Conservation (phyloP, 2,797 vertebrate genomes). For the Paratrypauchen microcephalus region DNA sequence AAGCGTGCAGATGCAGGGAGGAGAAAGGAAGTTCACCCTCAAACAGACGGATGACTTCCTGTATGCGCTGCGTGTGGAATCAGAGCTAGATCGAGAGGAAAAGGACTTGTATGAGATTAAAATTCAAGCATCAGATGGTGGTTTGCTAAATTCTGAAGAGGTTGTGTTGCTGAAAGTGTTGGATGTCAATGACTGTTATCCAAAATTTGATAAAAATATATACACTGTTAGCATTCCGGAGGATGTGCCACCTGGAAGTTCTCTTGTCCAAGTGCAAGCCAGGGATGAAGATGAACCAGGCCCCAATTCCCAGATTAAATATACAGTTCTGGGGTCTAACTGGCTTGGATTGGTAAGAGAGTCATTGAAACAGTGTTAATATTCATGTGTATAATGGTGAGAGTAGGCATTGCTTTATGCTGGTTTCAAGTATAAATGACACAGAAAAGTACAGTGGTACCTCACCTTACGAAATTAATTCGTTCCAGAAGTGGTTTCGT, state of each 20-base stretch:
- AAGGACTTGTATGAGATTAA: slow-evolving; percentile 80
- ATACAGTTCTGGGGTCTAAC: slow-evolving; percentile 69
- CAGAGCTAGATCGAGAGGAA: slow-evolving; percentile 82
- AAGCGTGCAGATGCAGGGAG: slow-evolving; percentile 74
- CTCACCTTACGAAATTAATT: too few relatives aligned
- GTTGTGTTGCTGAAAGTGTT: slow-evolving; percentile 78
- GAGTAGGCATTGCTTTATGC: too few relatives aligned
- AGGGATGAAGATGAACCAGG: slow-evolving; percentile 81
- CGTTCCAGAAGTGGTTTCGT: too few relatives aligned
- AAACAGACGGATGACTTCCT: slow-evolving; percentile 76
- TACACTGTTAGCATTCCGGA: slow-evolving; percentile 79
- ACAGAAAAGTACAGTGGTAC: too few relatives aligned
- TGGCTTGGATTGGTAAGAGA: slow-evolving; percentile 57
- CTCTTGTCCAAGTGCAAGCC: slow-evolving; percentile 80
- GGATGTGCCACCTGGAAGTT: slow-evolving; percentile 79
- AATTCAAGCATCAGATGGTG: slow-evolving; percentile 81
- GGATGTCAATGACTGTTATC: slow-evolving; percentile 86
- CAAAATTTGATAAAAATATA: slow-evolving; percentile 75
- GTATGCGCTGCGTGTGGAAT: slow-evolving; percentile 83
- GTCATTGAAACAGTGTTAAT: background rate
- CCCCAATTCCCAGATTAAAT: slow-evolving; percentile 77
- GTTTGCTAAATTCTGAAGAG: slow-evolving; percentile 75
- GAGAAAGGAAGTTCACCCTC: slow-evolving; percentile 79
- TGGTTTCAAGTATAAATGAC: too few relatives aligned
- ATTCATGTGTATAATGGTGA: too few relatives aligned